phyloP scores from a whole-genome alignment of 2,888 invertebrate genomes.

The Micoletzkya japonica region DNA sequence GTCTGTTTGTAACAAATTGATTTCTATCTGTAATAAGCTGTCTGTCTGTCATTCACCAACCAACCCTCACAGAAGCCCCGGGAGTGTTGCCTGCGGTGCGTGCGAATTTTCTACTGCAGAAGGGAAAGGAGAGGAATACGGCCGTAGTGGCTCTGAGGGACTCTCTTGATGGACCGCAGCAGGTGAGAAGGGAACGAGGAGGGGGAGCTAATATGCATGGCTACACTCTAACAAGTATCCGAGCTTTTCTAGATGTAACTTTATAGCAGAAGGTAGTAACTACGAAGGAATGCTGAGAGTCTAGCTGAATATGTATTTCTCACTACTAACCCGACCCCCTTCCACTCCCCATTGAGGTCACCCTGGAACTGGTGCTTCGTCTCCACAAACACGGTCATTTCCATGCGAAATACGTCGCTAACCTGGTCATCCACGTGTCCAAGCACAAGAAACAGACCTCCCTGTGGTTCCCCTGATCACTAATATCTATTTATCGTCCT shows the following conservation, averaged over 20 bases:
- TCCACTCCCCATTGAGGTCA: conserved; percentile 65
- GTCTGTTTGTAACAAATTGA: conserved; percentile 4
- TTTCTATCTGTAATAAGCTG: not conserved
- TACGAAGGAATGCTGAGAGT: conserved; percentile 48
- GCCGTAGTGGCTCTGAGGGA: conserved; percentile 66
- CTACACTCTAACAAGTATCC: too few species aligned
- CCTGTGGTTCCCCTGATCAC: conserved; percentile 34
- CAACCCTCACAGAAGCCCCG: conserved; percentile 38
- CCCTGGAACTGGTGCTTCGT: conserved; percentile 65
- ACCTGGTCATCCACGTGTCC: conserved; percentile 66
- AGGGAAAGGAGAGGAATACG: conserved; percentile 63
- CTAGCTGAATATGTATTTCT: too few species aligned
- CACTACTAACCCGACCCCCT: too few species aligned
- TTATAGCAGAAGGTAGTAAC: not conserved
- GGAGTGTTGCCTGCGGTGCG: conserved; percentile 62
- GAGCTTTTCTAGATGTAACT: too few species aligned
- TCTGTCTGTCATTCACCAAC: conserved; percentile 6
- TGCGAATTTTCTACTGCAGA: conserved; percentile 66
- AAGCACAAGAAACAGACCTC: conserved; percentile 46
- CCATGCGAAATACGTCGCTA: conserved; percentile 66
- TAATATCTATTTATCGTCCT: conserved; percentile 1
- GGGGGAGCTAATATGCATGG: too few species aligned
- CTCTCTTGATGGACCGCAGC: conserved; percentile 65
- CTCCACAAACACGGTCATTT: conserved; percentile 64
- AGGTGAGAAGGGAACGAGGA: too few species aligned